Base-by-base conservation (phyloP, 2,113 vertebrate genomes). In the Gulo gulo region DNA sequence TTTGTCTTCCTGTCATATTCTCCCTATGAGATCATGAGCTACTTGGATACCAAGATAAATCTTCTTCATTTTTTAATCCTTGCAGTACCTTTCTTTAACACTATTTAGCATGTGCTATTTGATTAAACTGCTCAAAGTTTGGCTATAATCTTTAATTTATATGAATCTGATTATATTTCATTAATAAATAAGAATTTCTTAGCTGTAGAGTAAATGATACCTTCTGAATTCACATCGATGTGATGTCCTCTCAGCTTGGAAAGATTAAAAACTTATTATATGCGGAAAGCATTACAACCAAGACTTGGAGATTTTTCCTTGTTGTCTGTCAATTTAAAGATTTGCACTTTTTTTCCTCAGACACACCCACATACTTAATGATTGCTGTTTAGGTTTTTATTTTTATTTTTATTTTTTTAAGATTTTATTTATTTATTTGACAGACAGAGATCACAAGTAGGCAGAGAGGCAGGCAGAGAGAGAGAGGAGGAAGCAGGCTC, bases 271-370 rank as follows among this genome's bases (percentile, higher is more conserved):
- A n/a, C 4, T 88, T 79, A 42, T 4, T 59, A 36, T 24, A 96
- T 74, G 21, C 1, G 78, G 36, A 96, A 94, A 86, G 57, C 29
- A 81, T 93, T 42, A 92, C 29, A 65, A 78, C 21, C 31, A 95
- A 78, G 42, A 88, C 80, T 91, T 81, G 63, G 81, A 97, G 16
- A 23, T 42, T 96, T 91, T 93, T 26, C 59, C 59, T 78, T 82
- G 16, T 39, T 55, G 29, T 34, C 73, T 21, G 55, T 57, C 57
- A 71, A 59, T 69, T 69, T 91, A 95, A 96, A 88, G 84, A 42
- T 31, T 61, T 94, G 34, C 15, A 52, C 59, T 52, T 50, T 45
- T 31, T 45, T 52, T 13, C 36, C 36, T 47, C 65, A 76, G 71
- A 89, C 3, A 95, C 1, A 39, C 26, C 45, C 71, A 86, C 1